Conservation (phyloP, 2,113 vertebrate genomes). For the Myocastor coypus region DNA sequence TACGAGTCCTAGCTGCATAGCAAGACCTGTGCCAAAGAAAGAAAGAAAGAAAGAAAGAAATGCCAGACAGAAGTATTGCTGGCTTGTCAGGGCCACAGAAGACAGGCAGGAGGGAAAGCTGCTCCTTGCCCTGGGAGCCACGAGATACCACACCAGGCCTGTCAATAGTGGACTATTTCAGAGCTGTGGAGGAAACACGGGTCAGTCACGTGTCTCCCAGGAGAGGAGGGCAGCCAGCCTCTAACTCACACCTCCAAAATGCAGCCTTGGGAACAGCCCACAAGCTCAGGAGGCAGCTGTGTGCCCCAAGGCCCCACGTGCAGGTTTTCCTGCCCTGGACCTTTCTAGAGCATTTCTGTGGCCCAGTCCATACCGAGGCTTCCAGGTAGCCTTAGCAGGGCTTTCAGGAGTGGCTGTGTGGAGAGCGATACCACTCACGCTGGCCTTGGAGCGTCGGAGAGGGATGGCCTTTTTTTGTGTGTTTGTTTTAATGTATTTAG, state of each 20-base stretch:
- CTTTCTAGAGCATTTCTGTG: not conserved
- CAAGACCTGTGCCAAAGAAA: too few species aligned
- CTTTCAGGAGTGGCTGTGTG: slow-evolving; percentile 37
- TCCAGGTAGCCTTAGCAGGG: not conserved
- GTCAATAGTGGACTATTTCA: not conserved
- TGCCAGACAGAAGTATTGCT: not conserved
- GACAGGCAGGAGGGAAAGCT: not conserved
- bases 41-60: too few species aligned
- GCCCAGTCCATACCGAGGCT: not conserved
- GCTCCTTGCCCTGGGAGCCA: not conserved
- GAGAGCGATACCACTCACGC: not conserved
- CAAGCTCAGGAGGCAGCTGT: not conserved
- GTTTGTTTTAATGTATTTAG: too few species aligned
- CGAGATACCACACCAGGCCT: not conserved
- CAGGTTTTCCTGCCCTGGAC: not conserved
- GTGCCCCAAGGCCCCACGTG: not conserved
- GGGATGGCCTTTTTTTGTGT: not conserved
- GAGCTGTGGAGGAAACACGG: not conserved
- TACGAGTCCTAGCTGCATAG: too few species aligned
- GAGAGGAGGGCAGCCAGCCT: not conserved
- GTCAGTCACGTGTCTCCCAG: fast-evolving
- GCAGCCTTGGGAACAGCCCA: not conserved
- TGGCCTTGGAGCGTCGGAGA: not conserved
- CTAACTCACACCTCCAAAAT: not conserved
- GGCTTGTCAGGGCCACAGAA: not conserved